Base-by-base conservation (phyloP, 1,140 invertebrate species). In the Hycleus cichorii region DNA sequence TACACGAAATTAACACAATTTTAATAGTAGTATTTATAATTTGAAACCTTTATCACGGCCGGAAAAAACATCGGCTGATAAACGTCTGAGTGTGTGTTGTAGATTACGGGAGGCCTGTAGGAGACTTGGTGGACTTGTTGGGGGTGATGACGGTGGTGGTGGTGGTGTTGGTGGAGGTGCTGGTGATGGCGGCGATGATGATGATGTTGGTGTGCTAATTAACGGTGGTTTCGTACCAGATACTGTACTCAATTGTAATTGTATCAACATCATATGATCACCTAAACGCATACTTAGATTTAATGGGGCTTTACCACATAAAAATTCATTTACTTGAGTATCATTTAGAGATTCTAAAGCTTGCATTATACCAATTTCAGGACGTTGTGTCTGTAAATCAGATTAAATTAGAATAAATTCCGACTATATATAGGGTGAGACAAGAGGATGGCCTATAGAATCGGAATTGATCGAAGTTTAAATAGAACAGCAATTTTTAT, bases 231-330 rank as follows among this genome's bases (percentile, higher is more conserved):
- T 55, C 63, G 69, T 45, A 61, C 65, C 78, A 9, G 81, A 81
- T 3, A 93, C 84, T 9, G 91, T 94, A 45, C 91, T 94, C 49
- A 97, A 76, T 72, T 96, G 93, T 40, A 96, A 77, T 74, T 96
- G 93, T 55, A 97, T 95, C 53, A 96, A 81, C 93, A 96, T 95
- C 89, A 96, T 94, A 76, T 96, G 93, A 72, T 96, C 93, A 24
- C 93, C 93, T 9, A 96, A 78, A 57, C 92, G 83, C 91, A 96
- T 95, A 42, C 91, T 95, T 47, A 97, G 78, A 75, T 95, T 95
- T 25, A 97, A 76, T 10, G 94, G 94, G 26, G 91, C 91, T 74
- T 93, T 92, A 42, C 93, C 92, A 70, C 90, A 92, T 8, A 97
- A 79, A 72, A 97, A 96, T 75, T 95, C 93, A 78, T 93, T 94